These are phyloP conservation scores for Boloria selene DNA, from an alignment of 2,888 invertebrate species.

Conservation along the genomic window DNA sequence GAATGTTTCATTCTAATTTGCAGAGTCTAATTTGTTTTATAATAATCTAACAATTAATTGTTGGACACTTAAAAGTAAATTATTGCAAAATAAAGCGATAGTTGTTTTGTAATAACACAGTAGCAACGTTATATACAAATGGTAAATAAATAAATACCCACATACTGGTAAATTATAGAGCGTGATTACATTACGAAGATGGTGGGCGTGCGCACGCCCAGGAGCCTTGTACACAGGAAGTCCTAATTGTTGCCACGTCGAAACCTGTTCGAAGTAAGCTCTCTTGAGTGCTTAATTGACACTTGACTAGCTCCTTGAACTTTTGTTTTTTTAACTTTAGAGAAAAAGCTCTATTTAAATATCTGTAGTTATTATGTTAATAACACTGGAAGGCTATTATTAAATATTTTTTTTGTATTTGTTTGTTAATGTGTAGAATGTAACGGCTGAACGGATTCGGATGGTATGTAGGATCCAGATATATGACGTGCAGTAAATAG, in stretches of 20 bases:
- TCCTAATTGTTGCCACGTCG: constrained; percentile 58
- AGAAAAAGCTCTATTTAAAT: constrained; percentile 2
- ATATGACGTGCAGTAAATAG: too few species aligned
- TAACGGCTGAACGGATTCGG: too few species aligned
- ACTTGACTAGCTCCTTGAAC: constrained; percentile 11
- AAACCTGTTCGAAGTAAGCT: constrained; percentile 23
- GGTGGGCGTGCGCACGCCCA: constrained; percentile 28
- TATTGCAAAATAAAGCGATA: constrained; percentile 7
- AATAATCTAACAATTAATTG: neutral
- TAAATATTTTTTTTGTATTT: too few species aligned
- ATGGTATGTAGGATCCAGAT: too few species aligned
- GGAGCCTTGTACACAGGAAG: constrained; percentile 59
- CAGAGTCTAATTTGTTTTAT: too few species aligned
- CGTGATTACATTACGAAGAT: constrained; percentile 10
- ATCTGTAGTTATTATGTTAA: too few species aligned
- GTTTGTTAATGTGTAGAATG: too few species aligned
- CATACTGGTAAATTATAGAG: constrained; percentile 14
- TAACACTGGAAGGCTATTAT: too few species aligned
- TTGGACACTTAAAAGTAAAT: neutral
- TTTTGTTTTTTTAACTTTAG: constrained; percentile 9
- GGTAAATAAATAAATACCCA: constrained; percentile 15
- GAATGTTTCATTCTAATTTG: too few species aligned
- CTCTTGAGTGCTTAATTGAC: constrained; percentile 24
- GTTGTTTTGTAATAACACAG: constrained; percentile 1
- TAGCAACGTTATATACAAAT: constrained; percentile 11